A percentile compares a stretch with the other conserved stretches of the same genome.
phyloP scores from a whole-genome alignment of 2,888 invertebrate genomes.

The Nomada lathburiana region DNA sequence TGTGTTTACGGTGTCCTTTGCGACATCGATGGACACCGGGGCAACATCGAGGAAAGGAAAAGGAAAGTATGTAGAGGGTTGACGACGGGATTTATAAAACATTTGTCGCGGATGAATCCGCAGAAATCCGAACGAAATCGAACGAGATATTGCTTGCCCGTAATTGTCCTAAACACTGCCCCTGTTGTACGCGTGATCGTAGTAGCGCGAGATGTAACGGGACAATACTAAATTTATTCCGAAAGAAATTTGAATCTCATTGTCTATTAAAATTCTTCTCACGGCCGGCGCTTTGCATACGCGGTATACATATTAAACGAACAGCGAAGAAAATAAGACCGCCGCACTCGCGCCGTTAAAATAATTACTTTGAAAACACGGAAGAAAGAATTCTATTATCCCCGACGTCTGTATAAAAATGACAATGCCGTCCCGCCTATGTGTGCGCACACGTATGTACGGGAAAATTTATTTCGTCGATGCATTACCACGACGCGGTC shows the following conservation, averaged over 20 bases:
- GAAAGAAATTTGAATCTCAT: conserved; percentile 6
- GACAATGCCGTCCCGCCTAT: not conserved
- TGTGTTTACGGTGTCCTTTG: conserved; percentile 1
- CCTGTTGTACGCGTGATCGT: not conserved
- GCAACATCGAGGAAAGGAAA: too few species aligned
- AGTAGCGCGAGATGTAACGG: not conserved
- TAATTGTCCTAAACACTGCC: not conserved
- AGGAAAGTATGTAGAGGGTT: not conserved
- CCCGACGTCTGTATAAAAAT: not conserved
- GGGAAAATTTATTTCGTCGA: conserved; percentile 18
- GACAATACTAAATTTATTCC: not conserved
- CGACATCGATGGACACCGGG: not conserved
- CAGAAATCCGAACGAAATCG: not conserved
- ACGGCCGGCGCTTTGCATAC: not conserved
- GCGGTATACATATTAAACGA: not conserved
- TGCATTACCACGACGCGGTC: not conserved
- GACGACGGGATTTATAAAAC: not conserved
- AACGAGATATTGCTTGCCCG: not conserved
- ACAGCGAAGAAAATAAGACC: not conserved
- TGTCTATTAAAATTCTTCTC: conserved; percentile 9
- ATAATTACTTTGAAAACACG: not conserved
- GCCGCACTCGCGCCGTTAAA: not conserved
- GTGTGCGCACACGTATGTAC: not conserved
- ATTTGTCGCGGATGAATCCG: not conserved
- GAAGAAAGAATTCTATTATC: not conserved